Base-by-base conservation (phyloP, 2,113 vertebrate genomes). In the Epinephelus cyanopodus region DNA sequence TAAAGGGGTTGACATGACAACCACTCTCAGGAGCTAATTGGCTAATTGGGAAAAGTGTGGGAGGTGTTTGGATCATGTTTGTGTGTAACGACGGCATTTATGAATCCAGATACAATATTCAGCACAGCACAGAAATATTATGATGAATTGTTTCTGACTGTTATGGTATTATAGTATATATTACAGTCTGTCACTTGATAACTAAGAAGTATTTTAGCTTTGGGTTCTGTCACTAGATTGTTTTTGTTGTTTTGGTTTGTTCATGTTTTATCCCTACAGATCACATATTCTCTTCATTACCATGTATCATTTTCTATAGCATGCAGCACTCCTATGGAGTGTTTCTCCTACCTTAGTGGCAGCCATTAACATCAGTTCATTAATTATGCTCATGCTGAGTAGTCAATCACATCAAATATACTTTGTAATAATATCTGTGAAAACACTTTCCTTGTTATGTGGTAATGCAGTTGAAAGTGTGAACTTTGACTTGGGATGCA, bases 1-100 rank as follows among this genome's bases (percentile, higher is more conserved):
- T 73, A 74, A 58, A 65, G 13, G 15, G 14, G 63, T 83, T 88
- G 48, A 60, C 48, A 65, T 84, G 61, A 71, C 82, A 61, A 78
- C 61, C 29, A 1, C 54, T 54, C 42, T 57, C 48, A 48, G 25
- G 56, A 48, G 27, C 66, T 54, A 21, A 57, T 75, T 54, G 7
- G 57, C 50, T 74, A 50, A 81, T 61, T 78, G 21, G 23, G 23
- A 17, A 19, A 37, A n/a, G 39, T 48, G 50, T 64, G 19, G 65
- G 54, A 76, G 48, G 5, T 50, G 60, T 33, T 48, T 23, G 33
- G 27, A 52, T 77, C 48, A 61, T 61, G 54, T 74, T 50, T 56
- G 25, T 21, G 39, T 65, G 19, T n/a, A 65, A 37, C 3, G 1
- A 9, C 56, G 37, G 3, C 15, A 10, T 42, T n/a, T 42, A 18